phyloP scores from a whole-genome alignment of 1,140 invertebrate species.

The Anthonomus grandis region DNA sequence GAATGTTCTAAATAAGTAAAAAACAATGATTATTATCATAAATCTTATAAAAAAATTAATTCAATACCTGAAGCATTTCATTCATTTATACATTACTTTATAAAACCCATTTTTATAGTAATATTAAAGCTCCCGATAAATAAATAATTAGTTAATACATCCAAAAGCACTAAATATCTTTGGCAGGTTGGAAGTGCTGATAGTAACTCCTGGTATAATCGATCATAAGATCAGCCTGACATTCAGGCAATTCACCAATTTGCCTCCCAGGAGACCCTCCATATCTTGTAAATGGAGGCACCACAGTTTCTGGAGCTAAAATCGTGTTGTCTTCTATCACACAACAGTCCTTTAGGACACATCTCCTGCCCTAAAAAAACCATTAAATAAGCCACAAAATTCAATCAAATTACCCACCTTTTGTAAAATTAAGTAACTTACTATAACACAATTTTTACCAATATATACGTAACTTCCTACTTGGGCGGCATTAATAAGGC shows the following conservation, averaged over 20 bases:
- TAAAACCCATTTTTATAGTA: too few relatives aligned
- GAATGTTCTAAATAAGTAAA: too few relatives aligned
- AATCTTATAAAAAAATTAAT: too few relatives aligned
- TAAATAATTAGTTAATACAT: too few relatives aligned
- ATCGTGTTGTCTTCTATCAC: slow-evolving; percentile 94
- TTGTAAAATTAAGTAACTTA: too few relatives aligned
- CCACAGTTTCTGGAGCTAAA: slow-evolving; percentile 93
- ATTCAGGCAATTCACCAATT: slow-evolving; percentile 83
- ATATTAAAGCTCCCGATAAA: too few relatives aligned
- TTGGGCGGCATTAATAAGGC: slow-evolving; percentile 90
- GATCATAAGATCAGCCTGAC: slow-evolving; percentile 89
- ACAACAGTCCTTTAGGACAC: slow-evolving; percentile 96
- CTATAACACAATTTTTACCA: slow-evolving; percentile 98
- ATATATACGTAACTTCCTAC: slow-evolving; percentile 98
- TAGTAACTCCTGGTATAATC: slow-evolving; percentile 96
- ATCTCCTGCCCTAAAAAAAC: slow-evolving; percentile 84
- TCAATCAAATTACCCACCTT: too few relatives aligned
- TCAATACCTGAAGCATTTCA: too few relatives aligned
- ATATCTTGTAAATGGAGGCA: slow-evolving; percentile 93
- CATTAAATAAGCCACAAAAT: neutral
- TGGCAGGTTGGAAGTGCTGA: slow-evolving; percentile 82
- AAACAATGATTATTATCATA: too few relatives aligned
- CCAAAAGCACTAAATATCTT: too few relatives aligned
- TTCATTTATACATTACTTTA: too few relatives aligned
- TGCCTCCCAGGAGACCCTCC: slow-evolving; percentile 82